Conservation (phyloP, 1,140 invertebrate species). For the Bombus impatiens region DNA sequence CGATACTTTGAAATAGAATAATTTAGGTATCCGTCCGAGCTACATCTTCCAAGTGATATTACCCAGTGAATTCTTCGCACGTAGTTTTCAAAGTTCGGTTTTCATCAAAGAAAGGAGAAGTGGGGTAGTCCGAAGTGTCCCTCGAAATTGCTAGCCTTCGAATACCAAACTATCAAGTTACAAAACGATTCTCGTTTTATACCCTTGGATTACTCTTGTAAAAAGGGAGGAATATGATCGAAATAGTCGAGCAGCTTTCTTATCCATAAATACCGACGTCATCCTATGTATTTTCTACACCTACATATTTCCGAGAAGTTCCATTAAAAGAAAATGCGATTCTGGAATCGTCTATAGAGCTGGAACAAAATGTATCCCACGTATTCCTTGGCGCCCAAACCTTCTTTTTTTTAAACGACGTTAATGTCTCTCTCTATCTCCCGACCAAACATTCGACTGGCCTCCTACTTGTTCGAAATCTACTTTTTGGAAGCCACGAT, state of each 20-base stretch:
- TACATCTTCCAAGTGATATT: too few relatives aligned
- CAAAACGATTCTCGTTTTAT: background rate
- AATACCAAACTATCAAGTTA: background rate
- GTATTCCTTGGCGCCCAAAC: background rate
- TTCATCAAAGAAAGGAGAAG: background rate
- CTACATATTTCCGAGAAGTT: background rate
- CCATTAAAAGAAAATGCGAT: background rate
- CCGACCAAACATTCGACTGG: background rate
- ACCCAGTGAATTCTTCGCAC: background rate
- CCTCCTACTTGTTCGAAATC: background rate
- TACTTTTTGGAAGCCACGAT: too few relatives aligned
- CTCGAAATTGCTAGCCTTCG: background rate
- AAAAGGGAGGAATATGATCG: background rate
- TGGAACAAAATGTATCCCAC: background rate
- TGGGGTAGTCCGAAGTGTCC: background rate
- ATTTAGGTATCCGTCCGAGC: background rate
- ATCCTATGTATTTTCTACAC: background rate
- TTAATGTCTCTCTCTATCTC: background rate
- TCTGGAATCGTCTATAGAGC: background rate
- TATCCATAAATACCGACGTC: background rate
- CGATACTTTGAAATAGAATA: background rate
- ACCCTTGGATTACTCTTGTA: background rate
- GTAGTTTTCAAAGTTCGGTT: background rate
- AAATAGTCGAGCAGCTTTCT: background rate
- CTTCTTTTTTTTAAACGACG: background rate